Conservation (phyloP, 2,113 vertebrate species). For the Hemichromis elongatus region DNA sequence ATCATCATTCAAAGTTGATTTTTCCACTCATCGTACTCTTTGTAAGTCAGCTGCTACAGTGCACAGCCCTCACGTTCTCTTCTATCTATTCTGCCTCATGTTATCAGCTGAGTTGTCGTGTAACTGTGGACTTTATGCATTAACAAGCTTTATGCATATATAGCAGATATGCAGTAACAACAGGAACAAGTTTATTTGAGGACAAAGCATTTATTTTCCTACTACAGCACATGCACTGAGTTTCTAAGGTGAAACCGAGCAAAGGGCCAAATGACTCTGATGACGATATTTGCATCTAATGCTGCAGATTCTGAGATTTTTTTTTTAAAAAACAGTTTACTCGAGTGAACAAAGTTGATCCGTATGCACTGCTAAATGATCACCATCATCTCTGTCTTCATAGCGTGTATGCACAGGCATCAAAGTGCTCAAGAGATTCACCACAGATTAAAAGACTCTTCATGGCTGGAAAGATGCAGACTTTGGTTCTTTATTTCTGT, state of each 20-base stretch:
- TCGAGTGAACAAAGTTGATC: not conserved
- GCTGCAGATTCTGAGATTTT: not conserved
- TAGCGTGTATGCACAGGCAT: not conserved
- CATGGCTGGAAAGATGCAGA: not conserved
- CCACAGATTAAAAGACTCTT: not conserved
- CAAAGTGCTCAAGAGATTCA: not conserved
- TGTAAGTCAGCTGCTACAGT: not conserved
- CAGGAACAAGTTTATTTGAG: conserved; percentile 19
- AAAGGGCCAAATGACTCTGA: conserved; percentile 52
- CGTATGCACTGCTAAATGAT: conserved; percentile 31
- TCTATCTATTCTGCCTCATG: conserved; percentile 1
- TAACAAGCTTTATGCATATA: conserved; percentile 47
- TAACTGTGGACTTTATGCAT: conserved; percentile 37
- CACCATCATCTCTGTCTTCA: not conserved
- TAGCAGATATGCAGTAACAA: conserved; percentile 46
- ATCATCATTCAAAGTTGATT: not conserved
- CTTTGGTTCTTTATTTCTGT: conserved; percentile 12
- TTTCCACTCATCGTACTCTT: not conserved
- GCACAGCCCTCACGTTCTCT: conserved; percentile 1
- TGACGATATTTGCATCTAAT: not conserved
- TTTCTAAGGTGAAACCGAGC: conserved; percentile 41
- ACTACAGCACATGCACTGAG: conserved; percentile 54
- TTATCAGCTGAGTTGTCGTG: conserved; percentile 8
- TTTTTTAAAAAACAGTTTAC: not conserved
- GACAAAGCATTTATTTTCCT: conserved; percentile 62